Percentiles rank a stretch among this genome's conserved stretches.
Evolutionary conservation across 30 jellyfish, hydroid and myxozoan genomes (phyloP).

Genomic region (Turritopsis dohrnii): DNA sequence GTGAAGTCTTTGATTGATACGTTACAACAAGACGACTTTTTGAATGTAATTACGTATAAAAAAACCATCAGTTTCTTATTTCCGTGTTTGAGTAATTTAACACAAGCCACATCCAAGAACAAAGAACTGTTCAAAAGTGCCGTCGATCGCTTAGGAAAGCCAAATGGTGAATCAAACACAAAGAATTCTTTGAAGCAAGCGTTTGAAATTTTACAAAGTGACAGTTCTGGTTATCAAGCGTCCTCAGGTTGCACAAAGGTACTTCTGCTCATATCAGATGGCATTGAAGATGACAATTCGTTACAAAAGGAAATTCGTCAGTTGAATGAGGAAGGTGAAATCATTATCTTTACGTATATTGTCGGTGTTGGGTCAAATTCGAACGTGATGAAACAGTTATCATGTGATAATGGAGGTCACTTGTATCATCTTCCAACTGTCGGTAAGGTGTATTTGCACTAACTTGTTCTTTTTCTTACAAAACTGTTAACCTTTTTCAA

Average conservation of each 20-base stretch:
- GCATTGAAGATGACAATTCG: background rate
- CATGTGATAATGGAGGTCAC: constrained; percentile 12
- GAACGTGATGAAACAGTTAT: background rate
- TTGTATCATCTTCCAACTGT: constrained; percentile 17
- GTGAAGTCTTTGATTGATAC: constrained; percentile 60
- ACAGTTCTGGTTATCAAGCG: background rate
- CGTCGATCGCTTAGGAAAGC: background rate
- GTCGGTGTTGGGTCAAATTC: background rate
- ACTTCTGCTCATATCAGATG: background rate
- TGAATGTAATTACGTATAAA: constrained; percentile 46
- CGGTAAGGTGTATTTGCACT: too few relatives aligned
- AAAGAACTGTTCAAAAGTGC: constrained; percentile 3
- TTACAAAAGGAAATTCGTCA: background rate
- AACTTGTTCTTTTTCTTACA: too few relatives aligned
- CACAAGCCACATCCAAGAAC: constrained; percentile 15
- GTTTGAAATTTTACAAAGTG: background rate
- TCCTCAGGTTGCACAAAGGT: constrained; percentile 18
- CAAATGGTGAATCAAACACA: background rate
- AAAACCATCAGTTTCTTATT: background rate
- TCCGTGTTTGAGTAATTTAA: background rate
- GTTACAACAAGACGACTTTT: constrained; percentile 70
- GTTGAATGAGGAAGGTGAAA: background rate
- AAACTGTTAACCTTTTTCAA: too few relatives aligned
- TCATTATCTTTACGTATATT: background rate
- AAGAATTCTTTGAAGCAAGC: background rate